These are phyloP conservation scores for Meloidogyne exigua DNA, from an alignment of 1,140 invertebrate genomes.

Conservation along the genomic window DNA sequence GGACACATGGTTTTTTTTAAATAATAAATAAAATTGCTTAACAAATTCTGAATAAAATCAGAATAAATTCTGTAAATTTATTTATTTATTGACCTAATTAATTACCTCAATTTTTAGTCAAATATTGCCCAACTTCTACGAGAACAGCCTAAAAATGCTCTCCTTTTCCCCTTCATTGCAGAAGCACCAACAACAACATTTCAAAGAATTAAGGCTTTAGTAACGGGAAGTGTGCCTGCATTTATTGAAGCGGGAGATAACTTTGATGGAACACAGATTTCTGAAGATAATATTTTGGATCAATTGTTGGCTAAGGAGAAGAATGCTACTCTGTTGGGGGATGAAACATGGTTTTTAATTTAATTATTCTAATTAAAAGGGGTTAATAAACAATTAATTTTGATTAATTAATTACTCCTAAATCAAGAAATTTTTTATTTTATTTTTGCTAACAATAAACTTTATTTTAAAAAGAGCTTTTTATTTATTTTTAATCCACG, in stretches of 20 bases:
- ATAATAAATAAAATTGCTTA: no score
- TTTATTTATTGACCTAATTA: conserved; percentile 68
- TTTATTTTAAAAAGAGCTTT: no score
- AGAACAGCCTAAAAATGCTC: conserved; percentile 70
- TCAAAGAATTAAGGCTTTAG: conserved; percentile 88
- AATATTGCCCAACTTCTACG: background rate
- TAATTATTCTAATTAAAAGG: background rate
- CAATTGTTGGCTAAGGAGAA: conserved; percentile 70
- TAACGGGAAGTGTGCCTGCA: conserved; percentile 89
- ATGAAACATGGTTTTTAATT: conserved; percentile 82
- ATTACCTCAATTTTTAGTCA: background rate
- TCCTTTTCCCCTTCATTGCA: conserved; percentile 71
- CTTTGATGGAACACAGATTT: conserved; percentile 83
- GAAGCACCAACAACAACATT: conserved; percentile 95
- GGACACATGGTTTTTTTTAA: conserved; percentile 78
- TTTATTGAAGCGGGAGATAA: conserved; percentile 90
- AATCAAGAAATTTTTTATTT: no score
- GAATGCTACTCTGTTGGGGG: conserved; percentile 81
- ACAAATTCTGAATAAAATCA: no score
- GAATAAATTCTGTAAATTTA: no score
- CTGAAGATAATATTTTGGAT: conserved; percentile 88
- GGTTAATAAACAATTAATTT: no score
- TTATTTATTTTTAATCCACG: no score
- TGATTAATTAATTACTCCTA: no score
- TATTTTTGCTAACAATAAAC: no score